These are phyloP conservation scores for Cladorhizidae sp. DNA, from an alignment of 37 sponge, comb jelly and placozoan species.

Conservation along the genomic window DNA sequence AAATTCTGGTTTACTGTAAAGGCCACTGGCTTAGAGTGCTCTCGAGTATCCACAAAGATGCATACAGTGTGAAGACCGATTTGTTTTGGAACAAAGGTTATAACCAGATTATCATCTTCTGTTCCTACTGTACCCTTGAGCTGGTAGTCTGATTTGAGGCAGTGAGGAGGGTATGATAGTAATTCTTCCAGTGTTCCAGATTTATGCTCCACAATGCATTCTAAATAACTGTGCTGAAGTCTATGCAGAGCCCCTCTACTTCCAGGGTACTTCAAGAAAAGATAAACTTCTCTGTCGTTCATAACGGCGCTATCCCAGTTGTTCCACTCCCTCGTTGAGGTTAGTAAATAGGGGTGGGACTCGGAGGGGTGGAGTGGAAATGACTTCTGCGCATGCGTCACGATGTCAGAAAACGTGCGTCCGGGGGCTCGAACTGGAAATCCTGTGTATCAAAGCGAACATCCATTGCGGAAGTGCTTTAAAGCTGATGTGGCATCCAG, in stretches of 20 bases:
- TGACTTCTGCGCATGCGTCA: no score
- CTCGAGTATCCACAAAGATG: conserved; percentile 57
- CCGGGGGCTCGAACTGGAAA: no score
- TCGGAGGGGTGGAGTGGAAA: no score
- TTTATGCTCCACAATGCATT: conserved; percentile 62
- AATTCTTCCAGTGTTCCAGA: conserved; percentile 30
- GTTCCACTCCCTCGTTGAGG: no score
- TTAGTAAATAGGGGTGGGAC: no score
- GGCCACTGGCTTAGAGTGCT: conserved; percentile 46
- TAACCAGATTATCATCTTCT: conserved; percentile 47
- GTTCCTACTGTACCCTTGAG: conserved; percentile 34
- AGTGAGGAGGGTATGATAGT: background rate
- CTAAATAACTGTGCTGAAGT: conserved; percentile 45
- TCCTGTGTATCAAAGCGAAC: no score
- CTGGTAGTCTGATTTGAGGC: conserved; percentile 42
- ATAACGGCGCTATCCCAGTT: background rate
- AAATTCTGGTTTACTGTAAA: conserved; percentile 25
- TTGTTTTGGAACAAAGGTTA: conserved; percentile 46
- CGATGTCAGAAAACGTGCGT: no score
- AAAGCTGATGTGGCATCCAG: no score
- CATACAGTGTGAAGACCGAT: conserved; percentile 55
- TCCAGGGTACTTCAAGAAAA: conserved; percentile 55
- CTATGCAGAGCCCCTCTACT: conserved; percentile 21
- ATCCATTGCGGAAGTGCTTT: no score
- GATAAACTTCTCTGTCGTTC: conserved; percentile 34